A percentile compares a stretch with the other conserved stretches of the same genome.
These are phyloP conservation scores for Pithecia hirsuta DNA, from an alignment of 2,797 vertebrate species.

Conservation along the genomic window DNA sequence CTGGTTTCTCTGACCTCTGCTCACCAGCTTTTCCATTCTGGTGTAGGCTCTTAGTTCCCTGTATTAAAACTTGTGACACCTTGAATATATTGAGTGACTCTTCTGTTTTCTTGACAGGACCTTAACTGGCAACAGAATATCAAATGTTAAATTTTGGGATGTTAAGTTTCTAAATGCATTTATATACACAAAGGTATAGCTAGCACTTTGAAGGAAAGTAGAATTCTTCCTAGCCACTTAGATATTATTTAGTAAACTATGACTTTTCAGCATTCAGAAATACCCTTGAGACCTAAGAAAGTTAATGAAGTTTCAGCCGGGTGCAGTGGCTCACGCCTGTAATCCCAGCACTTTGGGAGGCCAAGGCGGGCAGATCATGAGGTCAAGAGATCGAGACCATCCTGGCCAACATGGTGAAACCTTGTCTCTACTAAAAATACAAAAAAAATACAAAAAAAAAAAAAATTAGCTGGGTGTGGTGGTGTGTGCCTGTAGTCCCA, in stretches of 20 bases:
- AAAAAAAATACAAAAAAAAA: no score
- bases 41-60: not conserved
- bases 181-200: not conserved
- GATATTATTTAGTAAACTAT: not conserved
- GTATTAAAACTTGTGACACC: not conserved
- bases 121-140: not conserved
- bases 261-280: not conserved
- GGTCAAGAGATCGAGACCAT: no score
- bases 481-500: no score
- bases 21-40: not conserved
- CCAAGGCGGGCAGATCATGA: no score
- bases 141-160: not conserved
- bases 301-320: not conserved
- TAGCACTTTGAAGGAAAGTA: not conserved
- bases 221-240: not conserved
- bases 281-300: not conserved
- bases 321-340: no score
- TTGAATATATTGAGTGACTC: not conserved
- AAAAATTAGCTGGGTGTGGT: no score
- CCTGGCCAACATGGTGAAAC: no score
- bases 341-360: no score
- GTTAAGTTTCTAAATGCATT: not conserved
- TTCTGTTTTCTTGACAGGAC: not conserved
- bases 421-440: no score
- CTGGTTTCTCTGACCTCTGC: not conserved